These are phyloP conservation scores for Microcebus griseorufus DNA, from an alignment of 2,113 vertebrate genomes.

Conservation along the genomic window DNA sequence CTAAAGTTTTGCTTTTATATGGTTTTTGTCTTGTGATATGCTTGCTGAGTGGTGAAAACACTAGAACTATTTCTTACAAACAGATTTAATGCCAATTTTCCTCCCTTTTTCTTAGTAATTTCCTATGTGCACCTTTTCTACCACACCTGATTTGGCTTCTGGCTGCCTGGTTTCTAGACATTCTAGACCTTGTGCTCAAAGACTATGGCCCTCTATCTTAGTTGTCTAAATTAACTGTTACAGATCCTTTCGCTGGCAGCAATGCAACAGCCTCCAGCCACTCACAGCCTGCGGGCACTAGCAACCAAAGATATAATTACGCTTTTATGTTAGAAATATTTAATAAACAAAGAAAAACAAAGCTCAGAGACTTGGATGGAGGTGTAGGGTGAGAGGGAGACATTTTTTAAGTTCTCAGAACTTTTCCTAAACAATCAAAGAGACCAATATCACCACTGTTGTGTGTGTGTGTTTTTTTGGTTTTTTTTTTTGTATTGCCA, in stretches of 20 bases:
- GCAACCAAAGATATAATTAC: neutral
- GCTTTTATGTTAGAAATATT: neutral
- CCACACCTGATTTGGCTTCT: neutral
- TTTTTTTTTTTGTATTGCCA: neutral
- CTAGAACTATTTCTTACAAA: neutral
- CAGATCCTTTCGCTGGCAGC: neutral
- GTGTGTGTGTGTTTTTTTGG: neutral
- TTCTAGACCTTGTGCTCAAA: neutral
- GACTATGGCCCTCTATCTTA: neutral
- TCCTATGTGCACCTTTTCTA: neutral
- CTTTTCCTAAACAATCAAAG: constrained; percentile 18
- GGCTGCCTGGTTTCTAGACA: neutral
- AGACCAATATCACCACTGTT: neutral
- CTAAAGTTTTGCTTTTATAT: neutral
- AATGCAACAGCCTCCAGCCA: neutral
- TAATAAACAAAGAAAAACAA: constrained; percentile 30
- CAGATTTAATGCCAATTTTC: neutral
- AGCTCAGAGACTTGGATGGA: constrained; percentile 5
- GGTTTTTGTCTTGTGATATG: neutral
- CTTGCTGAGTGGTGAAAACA: constrained; percentile 12
- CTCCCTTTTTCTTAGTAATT: neutral
- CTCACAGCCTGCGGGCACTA: neutral
- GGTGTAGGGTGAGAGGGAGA: neutral
- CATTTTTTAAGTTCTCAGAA: constrained; percentile 13
- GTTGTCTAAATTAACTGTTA: neutral